Evolutionary conservation across 2,797 vertebrate genomes (phyloP), one percentile per base, ranked within the genome.

Genomic region (Tokudaia muenninki): DNA sequence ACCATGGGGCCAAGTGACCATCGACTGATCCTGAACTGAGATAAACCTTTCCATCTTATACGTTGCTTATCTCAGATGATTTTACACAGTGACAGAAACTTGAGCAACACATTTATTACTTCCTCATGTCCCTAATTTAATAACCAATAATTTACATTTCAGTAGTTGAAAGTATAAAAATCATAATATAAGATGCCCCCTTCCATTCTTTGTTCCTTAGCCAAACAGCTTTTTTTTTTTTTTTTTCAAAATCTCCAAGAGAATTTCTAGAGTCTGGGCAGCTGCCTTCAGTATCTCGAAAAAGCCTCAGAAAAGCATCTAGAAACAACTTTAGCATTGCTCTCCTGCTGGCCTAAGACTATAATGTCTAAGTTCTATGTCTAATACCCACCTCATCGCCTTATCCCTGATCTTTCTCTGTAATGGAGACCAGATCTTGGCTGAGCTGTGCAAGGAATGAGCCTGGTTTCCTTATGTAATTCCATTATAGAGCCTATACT

Each of bases 221-320:
- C 12, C 57, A 86, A 22, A 31, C 29, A 59, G 22, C 52, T 96
- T 89, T 81, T 67, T 41, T 41, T 21, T 96, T 89, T 81, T 67
- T 41, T 41, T 21, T 95, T 93, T 47, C 17, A 74, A 44, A 6
- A 37, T 92, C 92, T 90, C 5, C 29, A 8, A 47, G 8, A 75
- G 3, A 47, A 13, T 80, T 93, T 92, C 17, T 26, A 77, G 86
- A 37, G 29, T 52, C 44, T 90, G 2, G 19, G 52, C 8, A 14
- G 47, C 24, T 57, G 17, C 50, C 22, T 34, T 86, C 47, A 79
- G 4, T 14, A 52, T 67, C n/a, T 78, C 47, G 21, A 72, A 41
- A 75, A 90, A 74, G 41, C 14, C 24, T 65, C 17, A 70, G 26
- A 87, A 14, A 82, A 41, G 29, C 59, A 61, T 50, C 34, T 86